Percentiles rank a stretch among this genome's conserved stretches.
Conservation (phyloP, 2,888 invertebrate genomes). For the Antheraea yamamai region DNA sequence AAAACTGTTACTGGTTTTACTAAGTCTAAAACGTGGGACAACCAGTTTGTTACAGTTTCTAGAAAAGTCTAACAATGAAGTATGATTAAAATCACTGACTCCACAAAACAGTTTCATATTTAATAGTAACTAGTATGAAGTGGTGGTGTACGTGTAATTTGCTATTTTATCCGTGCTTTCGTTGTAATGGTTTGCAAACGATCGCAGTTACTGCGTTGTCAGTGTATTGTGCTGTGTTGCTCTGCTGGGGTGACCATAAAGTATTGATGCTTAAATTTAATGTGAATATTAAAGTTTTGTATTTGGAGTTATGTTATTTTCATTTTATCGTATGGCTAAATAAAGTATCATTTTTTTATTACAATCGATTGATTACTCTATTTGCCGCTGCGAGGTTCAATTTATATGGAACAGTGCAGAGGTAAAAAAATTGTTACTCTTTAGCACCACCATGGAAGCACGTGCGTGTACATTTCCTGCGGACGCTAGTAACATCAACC, state of each 20-base stretch:
- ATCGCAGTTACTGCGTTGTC: slow-evolving; percentile 46
- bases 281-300: background rate
- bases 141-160: slow-evolving; percentile 28
- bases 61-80: background rate
- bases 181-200: slow-evolving; percentile 53
- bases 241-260: slow-evolving; percentile 34
- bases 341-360: too few species aligned
- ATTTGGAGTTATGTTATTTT: background rate
- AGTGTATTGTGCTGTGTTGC: slow-evolving; percentile 40
- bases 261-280: background rate
- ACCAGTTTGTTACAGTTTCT: too few species aligned
- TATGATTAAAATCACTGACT: background rate
- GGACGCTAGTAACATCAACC: too few species aligned
- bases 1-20: too few species aligned
- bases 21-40: too few species aligned
- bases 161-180: slow-evolving; percentile 40
- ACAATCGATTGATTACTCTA: too few species aligned
- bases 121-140: slow-evolving; percentile 10
- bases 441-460: too few species aligned
- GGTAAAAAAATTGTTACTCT: too few species aligned
- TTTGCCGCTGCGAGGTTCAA: too few species aligned
- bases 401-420: too few species aligned
- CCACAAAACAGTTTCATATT: slow-evolving; percentile 14
- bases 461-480: too few species aligned
- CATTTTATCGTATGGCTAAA: too few species aligned